Evolutionary conservation across 2,113 vertebrate species (phyloP).

Genomic region (Meles meles): DNA sequence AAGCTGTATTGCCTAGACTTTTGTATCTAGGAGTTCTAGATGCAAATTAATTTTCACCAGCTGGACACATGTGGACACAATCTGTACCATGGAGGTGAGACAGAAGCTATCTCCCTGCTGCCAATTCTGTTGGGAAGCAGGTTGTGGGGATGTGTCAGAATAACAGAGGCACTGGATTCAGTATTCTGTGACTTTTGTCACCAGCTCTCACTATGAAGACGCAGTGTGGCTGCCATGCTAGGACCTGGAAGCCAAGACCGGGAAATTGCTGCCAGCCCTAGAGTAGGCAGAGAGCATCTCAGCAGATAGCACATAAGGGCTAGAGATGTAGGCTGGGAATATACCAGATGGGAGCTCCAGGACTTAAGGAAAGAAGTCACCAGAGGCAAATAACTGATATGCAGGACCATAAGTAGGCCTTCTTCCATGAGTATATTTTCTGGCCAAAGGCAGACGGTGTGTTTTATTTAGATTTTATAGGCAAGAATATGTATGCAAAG

Average conservation of each 20-base stretch:
- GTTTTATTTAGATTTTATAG: not conserved
- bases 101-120: not conserved
- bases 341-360: not conserved
- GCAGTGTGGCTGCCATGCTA: not conserved
- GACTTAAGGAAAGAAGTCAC: not conserved
- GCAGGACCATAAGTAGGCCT: not conserved
- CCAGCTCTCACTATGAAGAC: not conserved
- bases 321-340: not conserved
- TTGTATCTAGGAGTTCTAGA: not conserved
- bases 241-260: not conserved
- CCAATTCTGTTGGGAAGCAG: not conserved
- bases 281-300: not conserved
- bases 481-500: not conserved
- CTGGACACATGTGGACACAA: not conserved
- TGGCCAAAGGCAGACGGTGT: not conserved
- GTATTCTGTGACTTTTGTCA: not conserved
- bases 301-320: not conserved
- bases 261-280: not conserved
- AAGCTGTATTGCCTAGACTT: not conserved
- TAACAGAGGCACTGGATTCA: not conserved
- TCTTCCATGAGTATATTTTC: not conserved
- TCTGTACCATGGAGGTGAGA: not conserved
- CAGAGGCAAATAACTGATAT: not conserved
- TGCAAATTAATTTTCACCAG: not conserved
- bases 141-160: not conserved